Evolutionary conservation across 2,888 invertebrate species (phyloP).

Genomic region (Agapostemon virescens): DNA sequence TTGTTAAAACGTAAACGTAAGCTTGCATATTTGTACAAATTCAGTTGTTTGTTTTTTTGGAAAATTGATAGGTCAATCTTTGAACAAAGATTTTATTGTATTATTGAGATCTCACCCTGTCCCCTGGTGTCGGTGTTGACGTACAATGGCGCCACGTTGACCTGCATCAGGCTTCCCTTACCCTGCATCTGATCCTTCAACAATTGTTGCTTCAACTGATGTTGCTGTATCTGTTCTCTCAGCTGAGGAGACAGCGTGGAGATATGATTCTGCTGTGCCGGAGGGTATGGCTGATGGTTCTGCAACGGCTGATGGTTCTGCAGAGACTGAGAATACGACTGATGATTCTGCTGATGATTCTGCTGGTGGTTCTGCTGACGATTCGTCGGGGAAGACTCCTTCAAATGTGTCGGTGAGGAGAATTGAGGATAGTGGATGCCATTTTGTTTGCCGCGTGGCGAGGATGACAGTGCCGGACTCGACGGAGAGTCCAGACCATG

Average conservation of each 20-base stretch:
- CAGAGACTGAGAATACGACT: conserved; percentile 56
- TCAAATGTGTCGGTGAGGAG: conserved; percentile 62
- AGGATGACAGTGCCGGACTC: conserved; percentile 69
- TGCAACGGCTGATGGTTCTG: conserved; percentile 68
- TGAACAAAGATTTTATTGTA: not conserved
- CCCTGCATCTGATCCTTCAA: conserved; percentile 77
- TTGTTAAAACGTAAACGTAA: not conserved
- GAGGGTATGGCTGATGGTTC: conserved; percentile 43
- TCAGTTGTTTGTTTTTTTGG: not conserved
- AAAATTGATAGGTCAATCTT: not conserved
- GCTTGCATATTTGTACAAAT: not conserved
- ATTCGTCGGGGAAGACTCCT: conserved; percentile 66
- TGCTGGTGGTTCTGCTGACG: conserved; percentile 61
- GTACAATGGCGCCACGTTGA: conserved; percentile 83
- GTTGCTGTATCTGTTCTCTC: conserved; percentile 77
- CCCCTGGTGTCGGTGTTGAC: conserved; percentile 84
- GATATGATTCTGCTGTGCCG: conserved; percentile 72
- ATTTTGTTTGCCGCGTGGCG: conserved; percentile 70
- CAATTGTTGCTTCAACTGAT: conserved; percentile 76
- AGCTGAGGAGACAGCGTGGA: conserved; percentile 73
- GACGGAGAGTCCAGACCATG: conserved; percentile 83
- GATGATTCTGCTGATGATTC: not conserved
- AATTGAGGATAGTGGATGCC: conserved; percentile 59
- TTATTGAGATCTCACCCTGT: conserved; percentile 49
- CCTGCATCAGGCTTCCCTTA: conserved; percentile 71